Conservation (phyloP, 2,888 invertebrate genomes). For the Tanytarsus gracilentus region DNA sequence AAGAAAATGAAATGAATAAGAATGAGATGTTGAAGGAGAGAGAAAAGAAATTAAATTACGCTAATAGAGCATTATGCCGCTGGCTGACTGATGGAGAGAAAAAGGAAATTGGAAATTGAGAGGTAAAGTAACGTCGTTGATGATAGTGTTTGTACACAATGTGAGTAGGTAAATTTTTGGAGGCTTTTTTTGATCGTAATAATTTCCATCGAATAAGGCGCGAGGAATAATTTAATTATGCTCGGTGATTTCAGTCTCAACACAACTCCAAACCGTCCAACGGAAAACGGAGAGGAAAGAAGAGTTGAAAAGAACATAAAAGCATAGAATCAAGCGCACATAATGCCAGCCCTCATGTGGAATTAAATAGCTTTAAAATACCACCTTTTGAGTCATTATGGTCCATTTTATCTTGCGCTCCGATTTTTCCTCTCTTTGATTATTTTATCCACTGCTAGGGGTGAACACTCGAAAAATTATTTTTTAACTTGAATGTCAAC, state of each 20-base stretch:
- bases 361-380: constrained; percentile 23
- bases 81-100: not conserved
- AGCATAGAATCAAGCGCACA: not conserved
- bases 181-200: too few relatives aligned
- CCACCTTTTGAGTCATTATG: constrained; percentile 13
- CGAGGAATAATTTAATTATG: too few relatives aligned
- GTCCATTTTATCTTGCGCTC: constrained; percentile 2
- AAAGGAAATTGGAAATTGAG: constrained; percentile 16
- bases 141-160: not conserved
- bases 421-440: not conserved
- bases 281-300: not conserved
- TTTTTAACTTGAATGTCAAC: too few relatives aligned
- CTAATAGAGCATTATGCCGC: constrained; percentile 25
- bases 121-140: constrained; percentile 4
- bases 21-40: not conserved
- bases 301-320: not conserved
- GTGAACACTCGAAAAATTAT: not conserved
- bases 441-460: not conserved
- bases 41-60: constrained; percentile 24
- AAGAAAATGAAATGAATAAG: not conserved
- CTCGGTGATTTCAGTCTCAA: too few relatives aligned
- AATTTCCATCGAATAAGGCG: too few relatives aligned
- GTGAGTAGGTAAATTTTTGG: not conserved
- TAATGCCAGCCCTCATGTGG: constrained; percentile 2
- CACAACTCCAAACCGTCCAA: too few relatives aligned